These are phyloP conservation scores for Chrysodeixis includens DNA, from an alignment of 2,888 invertebrate species.

Conservation along the genomic window DNA sequence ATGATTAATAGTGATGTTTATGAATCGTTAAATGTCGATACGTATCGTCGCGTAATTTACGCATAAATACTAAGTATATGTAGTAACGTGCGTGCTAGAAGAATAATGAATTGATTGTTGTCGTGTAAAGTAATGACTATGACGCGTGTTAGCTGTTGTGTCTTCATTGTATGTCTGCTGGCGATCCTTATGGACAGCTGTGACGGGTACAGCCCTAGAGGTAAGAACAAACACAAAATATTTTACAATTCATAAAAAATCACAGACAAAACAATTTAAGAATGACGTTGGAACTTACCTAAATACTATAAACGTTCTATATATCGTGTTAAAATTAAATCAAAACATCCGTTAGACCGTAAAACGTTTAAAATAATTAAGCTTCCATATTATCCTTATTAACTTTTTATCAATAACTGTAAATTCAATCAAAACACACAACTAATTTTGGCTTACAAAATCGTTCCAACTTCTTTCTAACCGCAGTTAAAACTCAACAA, in stretches of 20 bases:
- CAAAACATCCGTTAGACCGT: background rate
- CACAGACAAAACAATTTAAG: no score
- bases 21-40: slow-evolving; percentile 56
- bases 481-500: background rate
- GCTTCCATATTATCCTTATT: no score
- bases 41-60: slow-evolving; percentile 48
- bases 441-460: background rate
- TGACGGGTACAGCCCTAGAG: slow-evolving; percentile 80
- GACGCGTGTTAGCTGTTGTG: slow-evolving; percentile 58
- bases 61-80: no score
- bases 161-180: slow-evolving; percentile 65
- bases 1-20: slow-evolving; percentile 65
- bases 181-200: slow-evolving; percentile 65
- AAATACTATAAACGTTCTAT: no score
- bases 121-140: slow-evolving; percentile 59
- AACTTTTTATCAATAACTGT: background rate
- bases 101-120: slow-evolving; percentile 53
- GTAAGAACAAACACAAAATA: slow-evolving; percentile 67
- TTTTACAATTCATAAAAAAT: background rate
- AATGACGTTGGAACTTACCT: no score
- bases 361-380: no score
- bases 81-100: slow-evolving; percentile 48
- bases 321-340: no score
- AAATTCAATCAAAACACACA: background rate
- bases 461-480: background rate